Percentiles rank a stretch among this genome's conserved stretches.
Conservation (phyloP, 1,140 invertebrate species). For the Polyergus mexicanus region DNA sequence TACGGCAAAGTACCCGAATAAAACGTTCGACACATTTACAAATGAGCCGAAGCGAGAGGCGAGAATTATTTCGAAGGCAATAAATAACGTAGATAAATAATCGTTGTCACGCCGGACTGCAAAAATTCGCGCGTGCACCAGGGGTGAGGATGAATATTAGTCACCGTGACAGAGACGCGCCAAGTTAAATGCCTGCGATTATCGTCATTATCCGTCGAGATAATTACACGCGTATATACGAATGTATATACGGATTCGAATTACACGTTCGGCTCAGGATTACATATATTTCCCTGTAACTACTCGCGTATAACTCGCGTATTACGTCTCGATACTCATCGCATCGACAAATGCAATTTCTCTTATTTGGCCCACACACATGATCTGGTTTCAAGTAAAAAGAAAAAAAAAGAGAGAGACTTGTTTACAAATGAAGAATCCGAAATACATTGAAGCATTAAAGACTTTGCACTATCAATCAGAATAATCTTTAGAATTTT, state of each 20-base stretch:
- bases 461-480: not conserved
- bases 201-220: constrained; percentile 56
- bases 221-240: constrained; percentile 45
- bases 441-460: not conserved
- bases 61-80: constrained; percentile 55
- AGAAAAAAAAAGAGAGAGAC: not conserved
- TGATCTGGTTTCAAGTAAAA: not conserved
- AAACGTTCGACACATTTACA: constrained; percentile 42
- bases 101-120: constrained; percentile 36
- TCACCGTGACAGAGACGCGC: constrained; percentile 51
- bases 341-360: constrained; percentile 32
- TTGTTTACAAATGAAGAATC: not conserved
- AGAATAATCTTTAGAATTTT: not conserved
- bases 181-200: constrained; percentile 58
- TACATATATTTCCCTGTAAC: constrained; percentile 51
- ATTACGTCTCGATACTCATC: constrained; percentile 37
- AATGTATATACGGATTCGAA: constrained; percentile 52
- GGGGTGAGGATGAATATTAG: constrained; percentile 57
- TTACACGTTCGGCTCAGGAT: constrained; percentile 37
- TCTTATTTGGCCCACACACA: constrained; percentile 30
- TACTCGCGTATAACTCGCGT: constrained; percentile 4
- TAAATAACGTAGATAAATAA: constrained; percentile 62
- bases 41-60: constrained; percentile 44
- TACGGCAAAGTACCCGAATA: constrained; percentile 29
- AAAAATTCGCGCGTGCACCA: constrained; percentile 46